Evolutionary conservation across 2,797 vertebrate genomes (phyloP), one percentile per base, ranked within the genome.

Genomic region (Sebastiscus tertius): DNA sequence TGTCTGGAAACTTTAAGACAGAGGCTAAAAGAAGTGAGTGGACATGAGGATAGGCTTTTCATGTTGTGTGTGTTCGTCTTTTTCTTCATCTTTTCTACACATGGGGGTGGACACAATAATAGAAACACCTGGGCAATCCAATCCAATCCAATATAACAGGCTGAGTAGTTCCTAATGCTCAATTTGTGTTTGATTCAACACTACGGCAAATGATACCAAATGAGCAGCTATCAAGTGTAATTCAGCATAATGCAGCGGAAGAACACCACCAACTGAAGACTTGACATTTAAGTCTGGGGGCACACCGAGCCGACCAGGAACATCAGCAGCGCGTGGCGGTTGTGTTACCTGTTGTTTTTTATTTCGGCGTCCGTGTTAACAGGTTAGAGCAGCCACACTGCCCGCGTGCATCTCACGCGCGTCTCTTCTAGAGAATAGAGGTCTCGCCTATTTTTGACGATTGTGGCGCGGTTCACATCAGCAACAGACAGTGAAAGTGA

Each of bases 1-100:
- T 78, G 82, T 88, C 77, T 72, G 64, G 74, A 82, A 90, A 91
- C 79, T 87, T 90, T 67, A 76, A 85, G 89, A 82, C 36, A 87
- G 77, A 87, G 80, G 82, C 80, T 88, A 85, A 89, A 86, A 83
- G 86, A 87, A 92, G 68, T 62, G 59, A 60, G 62, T 18, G 69
- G 26, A 55, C 66, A 86, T 36, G 71, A 85, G 68, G 73, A 72
- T 16, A 39, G 39, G n/a, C 34, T 76, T 83, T 85, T 76, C 72
- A 83, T 86, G 60, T 75, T 49, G n/a, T 64, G 31, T 29, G 42
- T 67, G 31, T 61, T 68, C 56, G 73, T 77, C 27, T 60, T 52
- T 72, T 52, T 67, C 34, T 22, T 73, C 13, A 33, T 74, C 69
- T 65, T 62, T 46, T 62, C 52, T 20, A 31, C 54, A 64, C 16